Percentiles rank a stretch among this genome's conserved stretches.
phyloP scores from a whole-genome alignment of 1,140 invertebrate genomes.

The Dendrolimus kikuchii region DNA sequence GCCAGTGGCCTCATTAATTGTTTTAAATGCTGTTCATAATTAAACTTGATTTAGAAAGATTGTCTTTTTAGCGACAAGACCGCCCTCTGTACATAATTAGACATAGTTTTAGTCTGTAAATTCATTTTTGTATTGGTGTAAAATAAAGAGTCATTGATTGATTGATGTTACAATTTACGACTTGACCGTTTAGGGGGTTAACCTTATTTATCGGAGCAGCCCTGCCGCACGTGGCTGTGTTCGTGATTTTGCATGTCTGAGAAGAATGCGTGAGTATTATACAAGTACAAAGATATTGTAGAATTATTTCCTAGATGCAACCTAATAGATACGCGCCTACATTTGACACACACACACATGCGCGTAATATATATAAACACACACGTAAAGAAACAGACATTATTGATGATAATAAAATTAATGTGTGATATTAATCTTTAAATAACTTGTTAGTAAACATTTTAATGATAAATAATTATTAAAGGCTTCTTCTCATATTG shows the following conservation, averaged over 20 bases:
- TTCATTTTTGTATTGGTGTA: too few relatives aligned
- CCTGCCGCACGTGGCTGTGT: constrained; percentile 34
- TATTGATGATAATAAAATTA: background rate
- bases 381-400: background rate
- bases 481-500: too few relatives aligned
- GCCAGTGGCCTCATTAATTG: too few relatives aligned
- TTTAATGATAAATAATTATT: too few relatives aligned
- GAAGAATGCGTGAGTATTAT: constrained; percentile 64
- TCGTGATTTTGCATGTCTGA: constrained; percentile 64
- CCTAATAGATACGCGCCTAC: constrained; percentile 37
- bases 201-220: constrained; percentile 13
- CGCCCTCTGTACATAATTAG: too few relatives aligned
- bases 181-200: too few relatives aligned
- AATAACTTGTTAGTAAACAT: constrained; percentile 1
- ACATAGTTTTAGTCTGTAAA: too few relatives aligned
- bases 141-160: too few relatives aligned
- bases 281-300: constrained; percentile 62
- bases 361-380: constrained; percentile 6
- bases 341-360: constrained; percentile 20
- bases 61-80: too few relatives aligned
- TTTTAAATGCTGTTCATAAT: too few relatives aligned
- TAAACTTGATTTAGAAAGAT: too few relatives aligned
- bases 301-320: constrained; percentile 69
- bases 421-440: background rate
- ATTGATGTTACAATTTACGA: too few relatives aligned